Conservation (phyloP, 2,797 vertebrate species). For the Oophaga sylvatica region DNA sequence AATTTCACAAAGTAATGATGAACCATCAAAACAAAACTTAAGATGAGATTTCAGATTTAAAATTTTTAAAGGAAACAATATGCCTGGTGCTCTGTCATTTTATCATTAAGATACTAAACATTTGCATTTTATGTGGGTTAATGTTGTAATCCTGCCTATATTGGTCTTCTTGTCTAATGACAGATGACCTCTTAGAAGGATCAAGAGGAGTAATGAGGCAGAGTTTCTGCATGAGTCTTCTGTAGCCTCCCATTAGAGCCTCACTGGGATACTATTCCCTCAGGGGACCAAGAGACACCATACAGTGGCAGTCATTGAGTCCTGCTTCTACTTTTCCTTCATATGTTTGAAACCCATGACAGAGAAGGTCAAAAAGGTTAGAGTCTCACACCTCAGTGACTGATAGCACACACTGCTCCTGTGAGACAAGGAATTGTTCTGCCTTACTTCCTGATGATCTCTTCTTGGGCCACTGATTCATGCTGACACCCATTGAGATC, state of each 20-base stretch:
- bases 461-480: constrained; percentile 53
- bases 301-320: constrained; percentile 38
- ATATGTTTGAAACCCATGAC: constrained; percentile 47
- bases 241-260: constrained; percentile 54
- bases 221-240: constrained; percentile 41
- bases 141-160: constrained; percentile 37
- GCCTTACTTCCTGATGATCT: constrained; percentile 41
- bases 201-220: constrained; percentile 58
- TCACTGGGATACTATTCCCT: constrained; percentile 54
- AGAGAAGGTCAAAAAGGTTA: constrained; percentile 49
- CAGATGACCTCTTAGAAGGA: constrained; percentile 44
- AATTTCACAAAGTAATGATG: not conserved
- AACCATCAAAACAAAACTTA: not conserved
- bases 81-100: not conserved
- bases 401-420: constrained; percentile 53
- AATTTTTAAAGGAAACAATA: not conserved
- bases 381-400: constrained; percentile 55
- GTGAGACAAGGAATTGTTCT: constrained; percentile 51
- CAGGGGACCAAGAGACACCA: constrained; percentile 54
- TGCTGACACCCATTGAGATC: constrained; percentile 54
- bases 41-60: not conserved
- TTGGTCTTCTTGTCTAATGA: constrained; percentile 48
- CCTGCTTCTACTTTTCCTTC: constrained; percentile 45
- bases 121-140: constrained; percentile 19
- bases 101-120: not conserved